Base-by-base conservation (phyloP, 2,888 invertebrate genomes). In the Willowsia nigromaculata region DNA sequence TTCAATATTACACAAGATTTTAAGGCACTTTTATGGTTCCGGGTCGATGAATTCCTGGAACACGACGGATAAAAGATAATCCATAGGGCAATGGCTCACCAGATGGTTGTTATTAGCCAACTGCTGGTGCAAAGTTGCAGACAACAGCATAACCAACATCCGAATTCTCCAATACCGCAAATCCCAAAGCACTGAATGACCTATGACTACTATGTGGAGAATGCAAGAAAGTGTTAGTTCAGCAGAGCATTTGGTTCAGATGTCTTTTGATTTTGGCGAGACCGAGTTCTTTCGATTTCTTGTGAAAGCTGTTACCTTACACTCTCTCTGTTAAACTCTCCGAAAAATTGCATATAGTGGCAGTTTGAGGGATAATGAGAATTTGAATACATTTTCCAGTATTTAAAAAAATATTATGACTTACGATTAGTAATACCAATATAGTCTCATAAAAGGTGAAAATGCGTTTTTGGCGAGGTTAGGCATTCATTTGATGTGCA, bases 11-110 rank as follows among this genome's bases (percentile, higher is more conserved):
- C 27, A 33, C 62, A 15, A 33, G 37, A 15, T 5, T 68, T 68
- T 37, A 62, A 68, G 37, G 68, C 1, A 37, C 68, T 68, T 65
- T n/a, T 65, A 62, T 62, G 37, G 40, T n/a, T 40, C 43, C 43
- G 47, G 47, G 71, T 71, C 71, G 43, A 71, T 71, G 43, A 71
- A 71, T 43, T 47, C 43, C 71, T 40, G 71, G 47, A 71, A 71
- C 43, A 40, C 6, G 40, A n/a, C 9, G 18, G 37, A 37, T 37
- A 68, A 68, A 37, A 37, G 30, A 33, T 62, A 62, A 68, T 68
- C 68, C 68, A 18, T 40, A 68, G 40, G 18, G 30, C 68, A 0
- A 37, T 65, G 15, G 37, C 68, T 4, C 37, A 68, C 68, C 68
- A 68, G 68, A 68, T 71, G 68, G 68, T 18, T 22, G 18, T 30